phyloP scores from a whole-genome alignment of 2,888 invertebrate species.

The Drosophila lutescens region DNA sequence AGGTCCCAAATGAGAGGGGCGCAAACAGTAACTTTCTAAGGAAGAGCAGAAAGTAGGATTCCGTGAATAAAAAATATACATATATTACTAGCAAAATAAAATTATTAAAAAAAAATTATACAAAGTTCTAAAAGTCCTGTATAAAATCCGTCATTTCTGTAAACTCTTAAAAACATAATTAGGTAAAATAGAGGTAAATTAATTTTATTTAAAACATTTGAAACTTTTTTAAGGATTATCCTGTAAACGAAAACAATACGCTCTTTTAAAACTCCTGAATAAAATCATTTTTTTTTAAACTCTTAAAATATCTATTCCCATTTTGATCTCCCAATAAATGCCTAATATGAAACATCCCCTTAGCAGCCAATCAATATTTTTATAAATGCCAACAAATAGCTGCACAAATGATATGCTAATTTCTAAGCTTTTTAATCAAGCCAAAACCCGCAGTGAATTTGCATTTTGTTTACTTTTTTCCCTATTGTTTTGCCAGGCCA shows the following conservation, averaged over 20 bases:
- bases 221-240: too few species aligned
- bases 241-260: neutral
- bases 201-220: too few species aligned
- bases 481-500: conserved; percentile 28
- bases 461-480: conserved; percentile 74
- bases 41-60: neutral
- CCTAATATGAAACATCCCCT: neutral
- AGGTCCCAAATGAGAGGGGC: neutral
- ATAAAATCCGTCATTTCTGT: too few species aligned
- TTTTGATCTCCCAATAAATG: neutral
- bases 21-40: neutral
- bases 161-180: too few species aligned
- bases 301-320: neutral
- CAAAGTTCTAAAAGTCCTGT: too few species aligned
- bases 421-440: conserved; percentile 77
- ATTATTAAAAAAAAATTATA: too few species aligned
- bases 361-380: conserved; percentile 49
- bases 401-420: conserved; percentile 75
- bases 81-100: too few species aligned
- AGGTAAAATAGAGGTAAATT: too few species aligned
- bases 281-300: neutral
- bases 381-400: conserved; percentile 54
- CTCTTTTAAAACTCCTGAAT: too few species aligned
- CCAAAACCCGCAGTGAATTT: conserved; percentile 55
- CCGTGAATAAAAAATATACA: too few species aligned